phyloP scores from a whole-genome alignment of 2,797 vertebrate genomes.

The Tarsius wallacei region DNA sequence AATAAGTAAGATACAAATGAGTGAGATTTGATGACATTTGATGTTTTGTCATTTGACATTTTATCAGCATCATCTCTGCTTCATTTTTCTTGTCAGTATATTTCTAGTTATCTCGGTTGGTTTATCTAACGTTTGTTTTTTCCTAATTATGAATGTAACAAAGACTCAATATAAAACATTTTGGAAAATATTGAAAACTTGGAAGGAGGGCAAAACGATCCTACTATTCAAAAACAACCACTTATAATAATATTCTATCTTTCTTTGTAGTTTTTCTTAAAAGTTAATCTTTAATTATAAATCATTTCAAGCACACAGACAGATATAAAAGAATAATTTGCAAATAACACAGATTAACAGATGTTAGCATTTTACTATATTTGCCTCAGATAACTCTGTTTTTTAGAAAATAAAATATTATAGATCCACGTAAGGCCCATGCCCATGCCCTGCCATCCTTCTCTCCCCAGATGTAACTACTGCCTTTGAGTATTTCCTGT shows the following conservation, averaged over 20 bases:
- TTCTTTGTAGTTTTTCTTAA: conserved; percentile 29
- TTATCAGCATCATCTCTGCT: not conserved
- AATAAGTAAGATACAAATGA: conserved; percentile 32
- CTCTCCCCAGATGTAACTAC: not conserved
- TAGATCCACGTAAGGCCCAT: not conserved
- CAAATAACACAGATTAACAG: not conserved
- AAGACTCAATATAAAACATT: conserved; percentile 8
- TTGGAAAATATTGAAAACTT: not conserved
- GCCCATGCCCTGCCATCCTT: fast-evolving
- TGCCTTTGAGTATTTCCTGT: not conserved
- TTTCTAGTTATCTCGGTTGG: not conserved
- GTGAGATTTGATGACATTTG: conserved; percentile 24
- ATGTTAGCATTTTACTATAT: not conserved
- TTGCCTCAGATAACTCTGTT: not conserved
- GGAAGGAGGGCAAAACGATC: not conserved
- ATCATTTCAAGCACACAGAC: conserved; percentile 35
- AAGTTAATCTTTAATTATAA: conserved; percentile 61
- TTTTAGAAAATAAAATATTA: not conserved
- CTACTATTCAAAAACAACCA: not conserved
- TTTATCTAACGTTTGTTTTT: conserved; percentile 34
- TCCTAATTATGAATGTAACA: conserved; percentile 54
- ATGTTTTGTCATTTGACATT: not conserved
- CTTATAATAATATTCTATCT: not conserved
- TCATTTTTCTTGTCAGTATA: not conserved
- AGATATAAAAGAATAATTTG: not conserved